A percentile compares a stretch with the other conserved stretches of the same genome.
phyloP scores from a whole-genome alignment of 2,888 invertebrate species.

The Lymantria dispar region DNA sequence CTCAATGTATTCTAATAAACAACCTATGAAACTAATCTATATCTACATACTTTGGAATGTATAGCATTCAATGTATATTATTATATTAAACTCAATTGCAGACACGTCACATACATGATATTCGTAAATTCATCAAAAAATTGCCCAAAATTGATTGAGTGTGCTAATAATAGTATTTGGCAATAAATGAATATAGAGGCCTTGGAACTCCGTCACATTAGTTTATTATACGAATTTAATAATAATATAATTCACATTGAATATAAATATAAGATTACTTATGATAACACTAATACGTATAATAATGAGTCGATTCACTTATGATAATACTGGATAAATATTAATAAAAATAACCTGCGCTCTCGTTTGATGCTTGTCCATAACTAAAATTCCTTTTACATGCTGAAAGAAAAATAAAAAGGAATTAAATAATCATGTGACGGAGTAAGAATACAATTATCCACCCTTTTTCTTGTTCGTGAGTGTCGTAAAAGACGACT shows the following conservation, averaged over 20 bases:
- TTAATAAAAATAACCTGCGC: slow-evolving; percentile 37
- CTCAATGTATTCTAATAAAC: slow-evolving; percentile 2
- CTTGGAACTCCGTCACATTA: slow-evolving; percentile 49
- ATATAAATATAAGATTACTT: slow-evolving; percentile 43
- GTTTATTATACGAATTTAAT: slow-evolving; percentile 23
- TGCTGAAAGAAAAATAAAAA: slow-evolving; percentile 7
- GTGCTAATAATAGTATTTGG: slow-evolving; percentile 31
- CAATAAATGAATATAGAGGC: slow-evolving; percentile 37
- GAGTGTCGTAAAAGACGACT: too few species aligned
- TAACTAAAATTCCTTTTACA: slow-evolving; percentile 4
- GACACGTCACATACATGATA: slow-evolving; percentile 2
- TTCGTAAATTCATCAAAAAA: slow-evolving; percentile 25
- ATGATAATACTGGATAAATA: slow-evolving; percentile 48
- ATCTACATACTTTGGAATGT: slow-evolving; percentile 34
- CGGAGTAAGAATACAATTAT: too few species aligned
- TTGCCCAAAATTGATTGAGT: slow-evolving; percentile 19
- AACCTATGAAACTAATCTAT: slow-evolving; percentile 20
- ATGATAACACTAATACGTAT: slow-evolving; percentile 35
- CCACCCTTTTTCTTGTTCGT: background rate
- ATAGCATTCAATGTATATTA: slow-evolving; percentile 8
- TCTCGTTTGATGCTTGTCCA: slow-evolving; percentile 13
- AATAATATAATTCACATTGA: slow-evolving; percentile 45
- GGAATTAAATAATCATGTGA: background rate
- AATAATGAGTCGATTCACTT: slow-evolving; percentile 39
- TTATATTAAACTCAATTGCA: slow-evolving; percentile 9